Conservation (phyloP, 2,888 invertebrate species). For the Chrysolina americana region DNA sequence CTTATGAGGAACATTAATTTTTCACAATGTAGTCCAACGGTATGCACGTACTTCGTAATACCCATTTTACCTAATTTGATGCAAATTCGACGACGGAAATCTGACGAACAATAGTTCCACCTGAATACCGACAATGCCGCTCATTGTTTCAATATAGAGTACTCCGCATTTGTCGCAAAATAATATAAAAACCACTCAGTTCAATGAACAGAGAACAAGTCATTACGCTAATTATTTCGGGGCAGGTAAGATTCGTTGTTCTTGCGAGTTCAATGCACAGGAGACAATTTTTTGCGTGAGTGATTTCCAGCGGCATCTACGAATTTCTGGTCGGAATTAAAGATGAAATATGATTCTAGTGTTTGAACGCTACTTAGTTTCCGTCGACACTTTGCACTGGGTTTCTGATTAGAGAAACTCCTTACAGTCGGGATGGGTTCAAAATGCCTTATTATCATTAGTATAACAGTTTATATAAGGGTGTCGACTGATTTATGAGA, state of each 20-base stretch:
- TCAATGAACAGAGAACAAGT: conserved; percentile 30
- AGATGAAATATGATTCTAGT: no score
- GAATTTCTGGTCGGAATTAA: neutral
- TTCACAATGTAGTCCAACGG: no score
- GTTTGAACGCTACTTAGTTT: no score
- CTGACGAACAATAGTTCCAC: conserved; percentile 10
- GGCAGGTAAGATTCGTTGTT: conserved; percentile 25
- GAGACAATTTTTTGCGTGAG: conserved; percentile 11
- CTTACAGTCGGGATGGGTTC: no score
- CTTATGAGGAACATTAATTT: no score
- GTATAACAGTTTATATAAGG: no score
- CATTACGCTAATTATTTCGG: conserved; percentile 33
- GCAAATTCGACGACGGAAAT: neutral
- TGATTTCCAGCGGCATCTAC: neutral
- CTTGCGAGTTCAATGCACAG: conserved; percentile 26
- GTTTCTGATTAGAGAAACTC: no score
- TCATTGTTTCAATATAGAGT: conserved; percentile 6
- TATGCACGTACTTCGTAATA: neutral
- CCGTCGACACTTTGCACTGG: no score
- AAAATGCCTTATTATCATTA: no score
- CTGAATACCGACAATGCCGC: neutral
- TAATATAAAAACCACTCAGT: conserved; percentile 24
- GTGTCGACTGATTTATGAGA: no score
- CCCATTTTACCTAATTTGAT: neutral
- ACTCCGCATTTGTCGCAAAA: conserved; percentile 22